These are phyloP conservation scores for Hippocampus mohnikei DNA, from an alignment of 2,113 vertebrate genomes.

Conservation along the genomic window DNA sequence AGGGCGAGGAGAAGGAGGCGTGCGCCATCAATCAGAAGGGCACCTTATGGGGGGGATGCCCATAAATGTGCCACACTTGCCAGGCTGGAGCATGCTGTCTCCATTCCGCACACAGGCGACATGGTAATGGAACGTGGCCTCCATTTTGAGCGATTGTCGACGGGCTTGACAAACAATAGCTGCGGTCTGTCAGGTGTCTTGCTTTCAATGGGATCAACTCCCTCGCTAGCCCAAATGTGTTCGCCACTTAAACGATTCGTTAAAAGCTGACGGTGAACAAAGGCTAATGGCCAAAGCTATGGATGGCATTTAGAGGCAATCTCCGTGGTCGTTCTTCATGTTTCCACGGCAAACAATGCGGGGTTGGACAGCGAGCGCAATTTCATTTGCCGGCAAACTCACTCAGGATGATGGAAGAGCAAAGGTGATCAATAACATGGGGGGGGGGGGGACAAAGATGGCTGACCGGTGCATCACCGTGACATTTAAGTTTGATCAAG, in stretches of 20 bases:
- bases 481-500: not conserved
- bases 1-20: constrained; percentile 52
- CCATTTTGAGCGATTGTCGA: constrained; percentile 49
- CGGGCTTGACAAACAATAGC: constrained; percentile 17
- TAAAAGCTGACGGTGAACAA: not conserved
- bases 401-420: constrained; percentile 11
- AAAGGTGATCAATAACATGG: constrained; percentile 1
- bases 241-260: not conserved
- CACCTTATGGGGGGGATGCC: constrained; percentile 66
- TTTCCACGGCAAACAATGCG: constrained; percentile 15
- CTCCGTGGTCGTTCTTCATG: constrained; percentile 9
- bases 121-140: constrained; percentile 41
- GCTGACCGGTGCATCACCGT: not conserved
- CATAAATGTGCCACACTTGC: constrained; percentile 62
- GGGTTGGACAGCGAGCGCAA: not conserved
- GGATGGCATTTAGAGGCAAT: not conserved
- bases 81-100: constrained; percentile 40
- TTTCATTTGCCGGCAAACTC: constrained; percentile 48
- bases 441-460: not conserved
- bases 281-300: not conserved
- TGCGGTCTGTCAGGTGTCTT: not conserved
- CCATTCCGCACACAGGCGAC: constrained; percentile 27
- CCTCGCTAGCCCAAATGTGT: not conserved
- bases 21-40: constrained; percentile 66
- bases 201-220: constrained; percentile 6